Evolutionary conservation across 2,113 vertebrate genomes (phyloP).

Genomic region (Loxodonta africana): DNA sequence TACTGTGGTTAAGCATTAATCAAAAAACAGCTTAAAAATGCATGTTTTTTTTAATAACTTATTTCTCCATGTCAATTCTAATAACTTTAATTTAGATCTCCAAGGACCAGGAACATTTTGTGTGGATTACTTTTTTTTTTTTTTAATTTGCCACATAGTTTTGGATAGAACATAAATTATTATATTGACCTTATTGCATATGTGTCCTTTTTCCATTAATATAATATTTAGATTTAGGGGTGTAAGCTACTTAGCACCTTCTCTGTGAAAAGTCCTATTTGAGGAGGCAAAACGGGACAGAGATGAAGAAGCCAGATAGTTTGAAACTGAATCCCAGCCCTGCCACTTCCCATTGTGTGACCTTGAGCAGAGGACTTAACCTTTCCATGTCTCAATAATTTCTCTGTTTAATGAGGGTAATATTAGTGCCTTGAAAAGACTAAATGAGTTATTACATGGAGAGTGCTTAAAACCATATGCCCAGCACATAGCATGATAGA

Average conservation of each 20-base stretch:
- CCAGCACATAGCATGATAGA: neutral
- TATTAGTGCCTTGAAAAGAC: neutral
- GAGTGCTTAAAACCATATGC: neutral
- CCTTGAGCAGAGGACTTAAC: neutral
- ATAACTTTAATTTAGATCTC: constrained; percentile 31
- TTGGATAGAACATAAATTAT: neutral
- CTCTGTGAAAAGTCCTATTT: neutral
- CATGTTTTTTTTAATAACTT: neutral
- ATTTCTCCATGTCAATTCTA: constrained; percentile 36
- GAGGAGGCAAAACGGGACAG: neutral
- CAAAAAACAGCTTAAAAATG: constrained; percentile 5
- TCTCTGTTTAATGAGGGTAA: neutral
- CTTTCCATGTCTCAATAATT: neutral
- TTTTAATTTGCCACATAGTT: neutral
- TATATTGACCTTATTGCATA: neutral
- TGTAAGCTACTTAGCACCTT: neutral
- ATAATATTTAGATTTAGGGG: neutral
- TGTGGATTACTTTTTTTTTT: neutral
- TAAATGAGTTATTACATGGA: neutral
- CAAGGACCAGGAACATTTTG: constrained; percentile 6
- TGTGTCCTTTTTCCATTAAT: neutral
- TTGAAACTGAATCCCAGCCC: neutral
- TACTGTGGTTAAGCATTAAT: neutral
- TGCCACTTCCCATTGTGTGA: neutral
- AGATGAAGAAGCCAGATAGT: neutral